phyloP scores from a whole-genome alignment of 2,113 vertebrate species.

The Pedionomus torquatus region DNA sequence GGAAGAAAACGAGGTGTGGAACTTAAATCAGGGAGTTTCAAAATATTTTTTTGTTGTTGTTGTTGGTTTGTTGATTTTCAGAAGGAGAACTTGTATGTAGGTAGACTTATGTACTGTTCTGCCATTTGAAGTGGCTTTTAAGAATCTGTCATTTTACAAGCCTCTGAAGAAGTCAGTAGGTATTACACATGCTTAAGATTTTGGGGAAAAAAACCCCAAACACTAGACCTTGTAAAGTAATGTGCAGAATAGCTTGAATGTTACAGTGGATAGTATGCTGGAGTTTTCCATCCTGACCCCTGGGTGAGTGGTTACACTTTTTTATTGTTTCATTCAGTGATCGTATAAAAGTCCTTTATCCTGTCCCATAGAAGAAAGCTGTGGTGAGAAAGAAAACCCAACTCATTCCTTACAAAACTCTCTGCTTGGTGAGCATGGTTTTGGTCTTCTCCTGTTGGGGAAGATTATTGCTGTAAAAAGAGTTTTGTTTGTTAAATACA shows the following conservation, averaged over 20 bases:
- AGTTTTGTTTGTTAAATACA: neutral
- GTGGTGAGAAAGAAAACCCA: neutral
- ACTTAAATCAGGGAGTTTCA: neutral
- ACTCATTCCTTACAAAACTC: neutral
- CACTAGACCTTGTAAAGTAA: neutral
- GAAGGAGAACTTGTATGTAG: neutral
- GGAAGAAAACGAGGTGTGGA: constrained; percentile 78
- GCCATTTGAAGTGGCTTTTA: neutral
- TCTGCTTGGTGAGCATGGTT: neutral
- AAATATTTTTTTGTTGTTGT: neutral
- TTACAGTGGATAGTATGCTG: neutral
- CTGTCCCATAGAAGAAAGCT: neutral
- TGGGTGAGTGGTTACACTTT: neutral
- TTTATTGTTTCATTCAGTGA: neutral
- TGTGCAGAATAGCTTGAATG: neutral
- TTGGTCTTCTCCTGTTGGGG: neutral
- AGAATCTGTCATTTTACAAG: neutral
- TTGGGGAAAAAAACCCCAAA: neutral
- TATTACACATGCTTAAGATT: neutral
- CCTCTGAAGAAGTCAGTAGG: neutral
- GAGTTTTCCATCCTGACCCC: neutral
- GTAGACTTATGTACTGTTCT: neutral
- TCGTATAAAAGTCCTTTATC: neutral
- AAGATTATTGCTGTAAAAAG: neutral
- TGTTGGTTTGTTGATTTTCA: neutral